Conservation (phyloP, 2,888 invertebrate species). For the Xestobium rufovillosum region DNA sequence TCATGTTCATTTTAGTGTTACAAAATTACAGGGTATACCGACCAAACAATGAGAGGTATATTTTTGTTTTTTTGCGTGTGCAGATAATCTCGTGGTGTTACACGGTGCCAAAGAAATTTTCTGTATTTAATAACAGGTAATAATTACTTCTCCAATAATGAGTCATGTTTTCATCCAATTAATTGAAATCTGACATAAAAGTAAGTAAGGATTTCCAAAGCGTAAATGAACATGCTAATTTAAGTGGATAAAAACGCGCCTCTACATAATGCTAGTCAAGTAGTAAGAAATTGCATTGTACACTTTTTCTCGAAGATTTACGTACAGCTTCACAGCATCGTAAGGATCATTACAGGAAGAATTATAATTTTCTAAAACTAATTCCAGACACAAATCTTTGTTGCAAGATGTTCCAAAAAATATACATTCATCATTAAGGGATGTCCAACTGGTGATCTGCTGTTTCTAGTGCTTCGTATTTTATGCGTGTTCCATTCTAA, state of each 20-base stretch:
- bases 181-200: constrained; percentile 1
- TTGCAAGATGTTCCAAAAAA: constrained; percentile 2
- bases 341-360: constrained; percentile 3
- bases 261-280: constrained; percentile 1
- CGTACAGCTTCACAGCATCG: constrained; percentile 3
- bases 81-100: no score
- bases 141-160: not conserved
- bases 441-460: constrained; percentile 3
- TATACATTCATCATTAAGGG: constrained; percentile 1
- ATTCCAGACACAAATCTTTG: constrained; percentile 2
- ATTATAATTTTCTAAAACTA: constrained; percentile 1
- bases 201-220: no score
- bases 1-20: no score
- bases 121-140: no score
- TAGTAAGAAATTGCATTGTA: constrained; percentile 1
- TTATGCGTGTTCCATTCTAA: constrained; percentile 2
- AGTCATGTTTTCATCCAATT: constrained; percentile 1
- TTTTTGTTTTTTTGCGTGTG: no score
- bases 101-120: no score
- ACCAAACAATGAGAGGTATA: no score
- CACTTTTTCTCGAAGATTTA: constrained; percentile 2
- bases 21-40: no score
- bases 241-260: constrained; percentile 1
- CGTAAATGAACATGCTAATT: constrained; percentile 2
- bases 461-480: constrained; percentile 3